These are phyloP conservation scores for Poeciliopsis prolifica DNA, from an alignment of 2,113 vertebrate genomes.

Conservation along the genomic window DNA sequence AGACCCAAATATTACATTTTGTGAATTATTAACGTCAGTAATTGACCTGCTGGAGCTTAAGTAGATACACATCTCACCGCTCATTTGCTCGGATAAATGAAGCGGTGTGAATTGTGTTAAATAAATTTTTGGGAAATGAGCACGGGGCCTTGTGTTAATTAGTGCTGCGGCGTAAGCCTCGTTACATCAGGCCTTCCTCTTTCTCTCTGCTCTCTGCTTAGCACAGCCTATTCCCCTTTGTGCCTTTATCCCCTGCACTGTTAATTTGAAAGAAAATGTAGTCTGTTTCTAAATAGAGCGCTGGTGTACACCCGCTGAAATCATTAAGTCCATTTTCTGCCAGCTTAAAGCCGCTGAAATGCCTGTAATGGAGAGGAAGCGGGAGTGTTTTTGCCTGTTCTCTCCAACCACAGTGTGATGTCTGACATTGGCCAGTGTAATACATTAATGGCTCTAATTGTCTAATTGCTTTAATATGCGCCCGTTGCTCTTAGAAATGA, in stretches of 20 bases:
- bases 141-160: slow-evolving; percentile 69
- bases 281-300: slow-evolving; percentile 65
- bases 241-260: slow-evolving; percentile 45
- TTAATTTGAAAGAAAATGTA: slow-evolving; percentile 71
- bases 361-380: slow-evolving; percentile 47
- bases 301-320: slow-evolving; percentile 49
- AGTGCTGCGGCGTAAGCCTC: slow-evolving; percentile 57
- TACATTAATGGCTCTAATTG: slow-evolving; percentile 72
- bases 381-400: slow-evolving; percentile 38
- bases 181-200: slow-evolving; percentile 56
- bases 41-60: slow-evolving; percentile 71
- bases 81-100: slow-evolving; percentile 71
- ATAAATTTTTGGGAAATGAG: slow-evolving; percentile 71
- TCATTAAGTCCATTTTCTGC: slow-evolving; percentile 71
- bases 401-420: slow-evolving; percentile 44
- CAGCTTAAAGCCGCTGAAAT: slow-evolving; percentile 63
- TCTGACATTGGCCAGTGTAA: slow-evolving; percentile 65
- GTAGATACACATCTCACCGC: slow-evolving; percentile 66
- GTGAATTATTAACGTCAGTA: slow-evolving; percentile 73
- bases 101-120: slow-evolving; percentile 61
- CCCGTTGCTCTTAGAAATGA: slow-evolving; percentile 61
- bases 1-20: slow-evolving; percentile 54
- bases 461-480: slow-evolving; percentile 74
- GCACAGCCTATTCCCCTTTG: slow-evolving; percentile 65
- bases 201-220: slow-evolving; percentile 41